Conservation (phyloP, 2,797 vertebrate species). For the Phaenicophaeus curvirostris region DNA sequence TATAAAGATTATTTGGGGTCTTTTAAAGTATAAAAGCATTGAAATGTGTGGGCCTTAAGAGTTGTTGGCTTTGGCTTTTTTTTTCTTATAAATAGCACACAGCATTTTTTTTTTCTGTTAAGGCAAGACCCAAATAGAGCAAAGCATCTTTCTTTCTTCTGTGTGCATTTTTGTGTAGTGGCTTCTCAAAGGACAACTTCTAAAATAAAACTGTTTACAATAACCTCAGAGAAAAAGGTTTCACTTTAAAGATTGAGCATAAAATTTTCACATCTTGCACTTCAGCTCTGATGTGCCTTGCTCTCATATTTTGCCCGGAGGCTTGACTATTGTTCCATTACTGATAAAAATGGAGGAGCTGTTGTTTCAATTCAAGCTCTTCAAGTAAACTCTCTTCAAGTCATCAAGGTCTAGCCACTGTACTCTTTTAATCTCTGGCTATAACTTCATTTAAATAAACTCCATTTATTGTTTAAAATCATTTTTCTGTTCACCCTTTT, state of each 20-base stretch:
- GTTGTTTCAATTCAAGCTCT: conserved; percentile 16
- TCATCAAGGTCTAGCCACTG: not conserved
- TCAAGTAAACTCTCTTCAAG: not conserved
- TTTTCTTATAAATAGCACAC: not conserved
- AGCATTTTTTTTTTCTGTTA: not conserved
- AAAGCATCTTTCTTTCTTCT: not conserved
- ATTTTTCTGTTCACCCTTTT: not conserved
- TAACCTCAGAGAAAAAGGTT: conserved; percentile 22
- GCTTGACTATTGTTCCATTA: conserved; percentile 18
- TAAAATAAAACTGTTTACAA: conserved; percentile 49
- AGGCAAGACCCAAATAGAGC: not conserved
- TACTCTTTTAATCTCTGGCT: not conserved
- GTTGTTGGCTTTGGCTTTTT: not conserved
- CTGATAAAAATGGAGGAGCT: conserved; percentile 9
- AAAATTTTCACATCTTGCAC: not conserved
- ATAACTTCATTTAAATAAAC: not conserved
- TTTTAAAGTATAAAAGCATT: not conserved
- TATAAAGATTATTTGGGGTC: not conserved
- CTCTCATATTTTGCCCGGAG: conserved; percentile 8
- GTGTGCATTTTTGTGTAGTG: not conserved
- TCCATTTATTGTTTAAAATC: not conserved
- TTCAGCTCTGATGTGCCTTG: conserved; percentile 1
- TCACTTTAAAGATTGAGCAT: not conserved
- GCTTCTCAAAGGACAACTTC: conserved; percentile 27
- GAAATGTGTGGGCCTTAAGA: not conserved